Evolutionary conservation across 2,797 vertebrate genomes (phyloP), one percentile per base, ranked within the genome.

Genomic region (Megaceryle alcyon): DNA sequence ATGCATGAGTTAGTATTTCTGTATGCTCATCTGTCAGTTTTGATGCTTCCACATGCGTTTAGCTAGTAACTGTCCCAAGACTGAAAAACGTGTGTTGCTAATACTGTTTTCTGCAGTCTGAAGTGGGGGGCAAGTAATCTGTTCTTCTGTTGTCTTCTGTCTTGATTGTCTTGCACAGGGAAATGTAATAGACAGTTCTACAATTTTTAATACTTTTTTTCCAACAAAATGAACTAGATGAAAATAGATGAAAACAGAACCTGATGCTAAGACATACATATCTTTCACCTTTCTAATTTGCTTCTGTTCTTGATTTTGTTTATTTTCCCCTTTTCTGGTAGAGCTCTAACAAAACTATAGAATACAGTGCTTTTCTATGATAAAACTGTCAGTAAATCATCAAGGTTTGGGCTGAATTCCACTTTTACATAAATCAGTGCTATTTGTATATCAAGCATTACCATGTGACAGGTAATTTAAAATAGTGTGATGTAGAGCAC

Each of bases 1-100:
- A 59, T 89, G 61, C 88, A 90, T 77, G 85, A 91, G 49, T 82
- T 96, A 92, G 39, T 66, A 63, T 92, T 95, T 94, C 66, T 84
- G 8, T 81, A 54, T 41, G n/a, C 49, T 65, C 8, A 3, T 76
- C 19, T 63, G 4, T 71, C 41, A 61, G 28, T 91, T 68, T 44
- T 82, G 17, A 23, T 82, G 39, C 41, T 89, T 93, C 29, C 18
- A 20, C 0, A 0, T 44, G 8, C 15, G 41, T 59, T 75, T 68
- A 88, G 10, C 33, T 59, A 61, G 10, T 61, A 59, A 65, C 17
- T 56, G 21, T 78, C 41, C 26, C 12, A 88, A 86, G 28, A 64
- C 2, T 75, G 31, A 76, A 59, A 75, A 66, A 14, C 1, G 0
- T 5, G 3, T 63, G 12, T 68, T 88, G 19, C 44, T 84, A 7